phyloP scores from a whole-genome alignment of 2,888 invertebrate genomes.

The Agonum fuliginosum region DNA sequence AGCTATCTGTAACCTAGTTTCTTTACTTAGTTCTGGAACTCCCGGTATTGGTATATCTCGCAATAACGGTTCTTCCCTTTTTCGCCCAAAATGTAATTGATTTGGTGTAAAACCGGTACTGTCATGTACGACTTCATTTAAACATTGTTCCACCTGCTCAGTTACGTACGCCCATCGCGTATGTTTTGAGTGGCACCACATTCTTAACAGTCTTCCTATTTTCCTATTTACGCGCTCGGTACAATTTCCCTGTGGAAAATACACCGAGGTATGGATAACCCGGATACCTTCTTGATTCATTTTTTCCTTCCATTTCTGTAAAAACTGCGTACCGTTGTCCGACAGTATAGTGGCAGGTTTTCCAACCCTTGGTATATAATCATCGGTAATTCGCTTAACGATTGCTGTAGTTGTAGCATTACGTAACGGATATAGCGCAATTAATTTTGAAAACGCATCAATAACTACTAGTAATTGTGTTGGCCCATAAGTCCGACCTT shows the following conservation, averaged over 20 bases:
- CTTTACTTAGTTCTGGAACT: too few species aligned
- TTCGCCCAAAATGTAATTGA: too few species aligned
- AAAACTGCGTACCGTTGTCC: constrained; percentile 64
- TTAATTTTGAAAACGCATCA: constrained; percentile 39
- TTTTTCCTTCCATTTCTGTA: background rate
- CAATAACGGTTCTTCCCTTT: too few species aligned
- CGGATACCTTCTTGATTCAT: background rate
- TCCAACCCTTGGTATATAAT: constrained; percentile 54
- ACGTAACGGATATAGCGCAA: constrained; percentile 43
- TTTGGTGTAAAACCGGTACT: too few species aligned
- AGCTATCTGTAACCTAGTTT: too few species aligned
- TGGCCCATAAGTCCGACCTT: background rate
- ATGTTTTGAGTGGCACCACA: constrained; percentile 62
- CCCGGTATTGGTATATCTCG: too few species aligned
- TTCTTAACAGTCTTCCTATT: constrained; percentile 57
- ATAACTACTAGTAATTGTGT: constrained; percentile 52
- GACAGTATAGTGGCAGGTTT: constrained; percentile 62
- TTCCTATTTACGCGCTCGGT: constrained; percentile 55
- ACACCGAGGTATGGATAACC: constrained; percentile 28
- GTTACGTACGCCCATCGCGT: constrained; percentile 34
- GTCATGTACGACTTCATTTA: too few species aligned
- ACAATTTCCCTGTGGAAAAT: constrained; percentile 56
- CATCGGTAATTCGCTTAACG: constrained; percentile 15
- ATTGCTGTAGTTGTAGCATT: constrained; percentile 47
- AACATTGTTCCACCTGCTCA: background rate